Evolutionary conservation across 2,797 vertebrate genomes (phyloP).

Genomic region (Bovichtus diacanthus): DNA sequence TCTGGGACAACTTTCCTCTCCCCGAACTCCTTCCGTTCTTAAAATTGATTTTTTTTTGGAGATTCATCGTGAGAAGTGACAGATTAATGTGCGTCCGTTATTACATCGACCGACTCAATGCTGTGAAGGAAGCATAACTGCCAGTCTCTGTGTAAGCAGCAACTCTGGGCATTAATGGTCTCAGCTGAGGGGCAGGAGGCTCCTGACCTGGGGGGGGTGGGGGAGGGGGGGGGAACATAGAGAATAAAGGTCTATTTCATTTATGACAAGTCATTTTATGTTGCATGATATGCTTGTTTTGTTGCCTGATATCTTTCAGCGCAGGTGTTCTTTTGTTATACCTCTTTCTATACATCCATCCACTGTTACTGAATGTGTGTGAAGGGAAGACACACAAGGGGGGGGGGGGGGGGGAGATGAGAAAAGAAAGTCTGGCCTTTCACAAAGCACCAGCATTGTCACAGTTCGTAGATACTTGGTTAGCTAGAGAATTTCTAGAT

Average conservation of each 20-base stretch:
- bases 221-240: conserved; percentile 6
- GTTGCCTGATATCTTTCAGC: conserved; percentile 32
- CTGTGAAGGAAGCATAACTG: conserved; percentile 77
- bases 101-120: conserved; percentile 62
- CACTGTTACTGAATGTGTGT: conserved; percentile 36
- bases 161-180: conserved; percentile 70
- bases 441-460: conserved; percentile 66
- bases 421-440: conserved; percentile 53
- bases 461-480: background rate
- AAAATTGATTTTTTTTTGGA: conserved; percentile 4
- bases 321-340: conserved; percentile 27
- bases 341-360: conserved; percentile 55
- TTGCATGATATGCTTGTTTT: conserved; percentile 56
- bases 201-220: conserved; percentile 39
- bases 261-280: conserved; percentile 46
- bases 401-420: conserved; percentile 1
- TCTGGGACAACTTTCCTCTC: conserved; percentile 14
- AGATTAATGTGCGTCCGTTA: conserved; percentile 40
- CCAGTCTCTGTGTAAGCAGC: conserved; percentile 66
- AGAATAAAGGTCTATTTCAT: conserved; percentile 46
- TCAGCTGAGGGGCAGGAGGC: conserved; percentile 45
- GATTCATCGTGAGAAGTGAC: conserved; percentile 49
- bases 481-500: conserved; percentile 17
- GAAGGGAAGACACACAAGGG: conserved; percentile 21
- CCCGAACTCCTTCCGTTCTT: conserved; percentile 40